Evolutionary conservation across 2,113 vertebrate genomes (phyloP), one percentile per base, ranked within the genome.

Genomic region (Dromaius novaehollandiae): DNA sequence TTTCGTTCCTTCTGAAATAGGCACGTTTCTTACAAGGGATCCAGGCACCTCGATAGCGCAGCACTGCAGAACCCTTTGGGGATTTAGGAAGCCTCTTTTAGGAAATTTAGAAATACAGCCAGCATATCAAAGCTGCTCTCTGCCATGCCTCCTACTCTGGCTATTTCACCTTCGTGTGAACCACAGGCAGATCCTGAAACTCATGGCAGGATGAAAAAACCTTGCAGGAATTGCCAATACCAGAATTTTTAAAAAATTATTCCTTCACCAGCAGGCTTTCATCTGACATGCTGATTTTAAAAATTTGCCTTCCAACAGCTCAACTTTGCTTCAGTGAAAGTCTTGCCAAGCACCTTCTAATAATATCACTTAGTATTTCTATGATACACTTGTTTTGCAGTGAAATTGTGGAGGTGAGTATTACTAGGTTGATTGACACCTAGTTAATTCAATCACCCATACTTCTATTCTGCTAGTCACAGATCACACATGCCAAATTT

Each of bases 371-470:
- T 93, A 88, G 78, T n/a, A 86, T 95, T 96, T 95, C 71, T 88
- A 38, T 68, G 64, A 83, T 75, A 88, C 42, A 11, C 60, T 89
- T 93, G 55, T 88, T 93, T 93, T 81, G 74, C 79, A 85, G 58
- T 42, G 48, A 77, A 92, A 82, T 64, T 80, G 70, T 51, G 55
- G 85, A 86, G 74, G 73, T 92, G 78, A 82, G 40, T 64, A 93
- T 88, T 83, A 91, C 66, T 60, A 75, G 8, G 20, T 64, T 96
- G 94, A 95, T 26, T 89, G 89, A 82, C 88, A 94, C 6, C 70
- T 74, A 46, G 40, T 89, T 94, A 94, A 94, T 94, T 97, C 76
- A 93, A 89, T 88, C 81, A 95, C 87, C 78, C 17, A 21, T 36
- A 55, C 19, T 60, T 61, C 44, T 79, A 26, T 78, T 94, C 69